Evolutionary conservation across 2,113 vertebrate genomes (phyloP).

Genomic region (mouse (Mus musculus)): DNA sequence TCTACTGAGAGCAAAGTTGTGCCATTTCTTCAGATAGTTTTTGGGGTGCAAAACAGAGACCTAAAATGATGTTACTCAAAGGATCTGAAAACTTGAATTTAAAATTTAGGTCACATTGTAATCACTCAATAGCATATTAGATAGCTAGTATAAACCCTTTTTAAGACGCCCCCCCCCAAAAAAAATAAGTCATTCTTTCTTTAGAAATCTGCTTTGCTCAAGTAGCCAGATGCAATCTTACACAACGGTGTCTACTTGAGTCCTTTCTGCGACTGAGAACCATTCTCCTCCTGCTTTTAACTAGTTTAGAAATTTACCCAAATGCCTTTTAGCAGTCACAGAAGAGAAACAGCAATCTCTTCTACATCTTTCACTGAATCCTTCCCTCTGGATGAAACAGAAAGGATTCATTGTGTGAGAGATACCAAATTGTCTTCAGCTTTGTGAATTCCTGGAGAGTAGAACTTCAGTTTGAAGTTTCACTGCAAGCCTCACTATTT

Average conservation of each 20-base stretch:
- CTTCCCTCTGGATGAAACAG: not conserved
- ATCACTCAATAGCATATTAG: not conserved
- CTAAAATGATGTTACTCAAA: not conserved
- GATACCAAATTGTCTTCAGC: fast-evolving
- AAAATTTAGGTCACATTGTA: not conserved
- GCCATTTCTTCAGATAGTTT: not conserved
- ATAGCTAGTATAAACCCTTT: not conserved
- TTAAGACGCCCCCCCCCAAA: not conserved
- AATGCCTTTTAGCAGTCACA: not conserved
- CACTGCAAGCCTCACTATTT: not conserved
- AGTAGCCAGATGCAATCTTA: not conserved
- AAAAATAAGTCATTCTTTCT: not conserved
- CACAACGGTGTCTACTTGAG: not conserved
- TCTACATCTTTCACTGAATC: not conserved
- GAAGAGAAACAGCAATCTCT: not conserved
- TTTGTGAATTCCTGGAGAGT: not conserved
- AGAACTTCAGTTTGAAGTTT: not conserved
- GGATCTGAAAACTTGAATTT: not conserved
- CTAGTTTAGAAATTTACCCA: constrained; percentile 8
- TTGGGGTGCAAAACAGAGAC: not conserved
- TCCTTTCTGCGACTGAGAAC: not conserved
- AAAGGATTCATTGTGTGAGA: not conserved
- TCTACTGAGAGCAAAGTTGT: not conserved
- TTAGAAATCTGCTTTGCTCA: not conserved
- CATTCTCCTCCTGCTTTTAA: not conserved